Percentiles rank a stretch among this genome's conserved stretches.
Evolutionary conservation across 1,140 invertebrate species (phyloP).

Genomic region (Teleopsis dalmanni): DNA sequence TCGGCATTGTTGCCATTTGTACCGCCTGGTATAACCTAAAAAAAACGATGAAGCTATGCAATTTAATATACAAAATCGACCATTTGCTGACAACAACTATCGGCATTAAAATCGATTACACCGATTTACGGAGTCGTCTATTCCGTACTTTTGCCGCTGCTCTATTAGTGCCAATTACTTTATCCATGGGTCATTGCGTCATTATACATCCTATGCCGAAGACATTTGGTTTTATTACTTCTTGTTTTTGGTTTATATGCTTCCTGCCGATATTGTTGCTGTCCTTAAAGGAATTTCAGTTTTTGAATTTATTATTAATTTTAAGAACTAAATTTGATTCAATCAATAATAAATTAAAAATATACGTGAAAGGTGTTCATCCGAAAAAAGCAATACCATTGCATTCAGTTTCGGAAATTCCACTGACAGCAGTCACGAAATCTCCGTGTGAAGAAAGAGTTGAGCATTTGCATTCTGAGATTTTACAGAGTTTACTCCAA

Average conservation of each 20-base stretch:
- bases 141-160: constrained; percentile 5
- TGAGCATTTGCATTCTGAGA: neutral
- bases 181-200: constrained; percentile 19
- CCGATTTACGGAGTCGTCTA: neutral
- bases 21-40: constrained; percentile 11
- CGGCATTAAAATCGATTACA: constrained; percentile 6
- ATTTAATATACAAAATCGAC: constrained; percentile 12
- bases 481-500: constrained; percentile 3
- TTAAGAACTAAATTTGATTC: constrained; percentile 12
- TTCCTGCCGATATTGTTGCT: constrained; percentile 15
- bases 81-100: neutral
- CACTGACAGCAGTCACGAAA: neutral
- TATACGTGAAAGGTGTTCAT: too few relatives aligned
- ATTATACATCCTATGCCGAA: constrained; percentile 6
- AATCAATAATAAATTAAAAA: constrained; percentile 12
- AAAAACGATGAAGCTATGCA: neutral
- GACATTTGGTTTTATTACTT: neutral
- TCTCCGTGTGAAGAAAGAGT: neutral
- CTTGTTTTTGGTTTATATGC: constrained; percentile 18
- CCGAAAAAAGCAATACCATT: too few relatives aligned
- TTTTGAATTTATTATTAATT: constrained; percentile 16
- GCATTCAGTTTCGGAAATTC: neutral
- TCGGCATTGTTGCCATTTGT: constrained; percentile 4
- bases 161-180: constrained; percentile 5
- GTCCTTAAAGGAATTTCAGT: constrained; percentile 18